Conservation (phyloP, 2,888 invertebrate genomes). For the Globia sparganii region DNA sequence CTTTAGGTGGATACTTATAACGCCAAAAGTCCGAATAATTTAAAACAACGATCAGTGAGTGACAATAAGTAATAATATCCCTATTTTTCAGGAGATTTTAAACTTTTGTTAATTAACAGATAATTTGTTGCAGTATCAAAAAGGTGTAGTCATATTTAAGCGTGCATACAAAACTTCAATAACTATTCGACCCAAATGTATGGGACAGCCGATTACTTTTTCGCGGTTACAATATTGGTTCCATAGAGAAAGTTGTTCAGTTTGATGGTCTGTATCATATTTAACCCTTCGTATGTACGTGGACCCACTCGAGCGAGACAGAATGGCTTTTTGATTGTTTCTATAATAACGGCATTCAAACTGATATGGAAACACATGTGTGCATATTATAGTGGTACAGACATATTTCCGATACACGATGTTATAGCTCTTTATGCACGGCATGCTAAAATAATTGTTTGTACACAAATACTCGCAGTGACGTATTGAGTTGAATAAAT, state of each 20-base stretch:
- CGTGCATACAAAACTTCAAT: neutral
- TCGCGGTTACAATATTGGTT: neutral
- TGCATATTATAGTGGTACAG: no score
- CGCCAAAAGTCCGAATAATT: neutral
- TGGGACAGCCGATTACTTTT: neutral
- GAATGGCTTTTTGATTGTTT: no score
- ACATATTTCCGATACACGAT: neutral
- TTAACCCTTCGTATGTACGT: no score
- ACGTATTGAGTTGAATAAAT: conserved; percentile 2
- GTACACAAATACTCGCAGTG: neutral
- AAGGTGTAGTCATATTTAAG: neutral
- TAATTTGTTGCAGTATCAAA: neutral
- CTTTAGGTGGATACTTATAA: neutral
- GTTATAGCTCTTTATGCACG: neutral
- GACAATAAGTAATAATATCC: no score
- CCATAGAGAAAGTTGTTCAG: neutral
- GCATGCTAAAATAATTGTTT: neutral
- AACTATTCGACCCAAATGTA: neutral
- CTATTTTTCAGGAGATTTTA: neutral
- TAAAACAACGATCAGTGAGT: neutral
- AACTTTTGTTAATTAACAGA: no score
- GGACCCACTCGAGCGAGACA: no score
- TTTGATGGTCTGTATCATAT: neutral
- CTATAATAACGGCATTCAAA: no score
- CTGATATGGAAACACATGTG: no score